These are phyloP conservation scores for Anhinga rufa DNA, from an alignment of 2,113 vertebrate genomes.

Conservation along the genomic window DNA sequence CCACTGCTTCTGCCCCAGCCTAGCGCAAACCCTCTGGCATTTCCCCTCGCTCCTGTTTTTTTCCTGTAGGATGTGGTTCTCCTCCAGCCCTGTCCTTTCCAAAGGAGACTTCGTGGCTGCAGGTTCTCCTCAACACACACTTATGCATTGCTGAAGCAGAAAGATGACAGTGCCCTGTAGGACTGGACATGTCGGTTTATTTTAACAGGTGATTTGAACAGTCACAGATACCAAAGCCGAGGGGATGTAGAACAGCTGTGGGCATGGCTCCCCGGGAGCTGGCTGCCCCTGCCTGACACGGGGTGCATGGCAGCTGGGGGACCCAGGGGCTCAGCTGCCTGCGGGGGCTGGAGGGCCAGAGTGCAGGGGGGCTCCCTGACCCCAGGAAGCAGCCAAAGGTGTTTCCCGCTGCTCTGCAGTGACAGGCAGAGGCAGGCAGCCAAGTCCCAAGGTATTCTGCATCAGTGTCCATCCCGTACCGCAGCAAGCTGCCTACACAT, in stretches of 20 bases:
- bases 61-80: neutral
- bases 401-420: neutral
- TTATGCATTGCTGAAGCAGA: accelerated
- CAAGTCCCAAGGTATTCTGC: neutral
- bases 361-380: accelerated
- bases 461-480: neutral
- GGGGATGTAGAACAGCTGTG: conserved; percentile 35
- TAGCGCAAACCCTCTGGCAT: accelerated
- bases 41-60: neutral
- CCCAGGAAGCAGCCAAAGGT: neutral
- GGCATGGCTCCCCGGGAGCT: conserved; percentile 6
- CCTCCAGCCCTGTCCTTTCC: neutral
- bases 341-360: neutral
- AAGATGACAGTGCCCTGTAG: neutral
- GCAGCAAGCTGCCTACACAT: neutral
- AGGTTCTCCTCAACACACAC: neutral
- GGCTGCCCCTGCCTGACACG: neutral
- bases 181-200: conserved; percentile 54
- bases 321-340: neutral
- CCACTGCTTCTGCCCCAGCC: neutral
- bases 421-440: neutral
- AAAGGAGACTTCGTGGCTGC: neutral
- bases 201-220: conserved; percentile 51
- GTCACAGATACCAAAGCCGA: conserved; percentile 55
- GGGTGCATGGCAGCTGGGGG: neutral